A percentile compares a stretch with the other conserved stretches of the same genome.
Conservation (phyloP, 2,113 vertebrate species). For the Dendrocopos noguchii region DNA sequence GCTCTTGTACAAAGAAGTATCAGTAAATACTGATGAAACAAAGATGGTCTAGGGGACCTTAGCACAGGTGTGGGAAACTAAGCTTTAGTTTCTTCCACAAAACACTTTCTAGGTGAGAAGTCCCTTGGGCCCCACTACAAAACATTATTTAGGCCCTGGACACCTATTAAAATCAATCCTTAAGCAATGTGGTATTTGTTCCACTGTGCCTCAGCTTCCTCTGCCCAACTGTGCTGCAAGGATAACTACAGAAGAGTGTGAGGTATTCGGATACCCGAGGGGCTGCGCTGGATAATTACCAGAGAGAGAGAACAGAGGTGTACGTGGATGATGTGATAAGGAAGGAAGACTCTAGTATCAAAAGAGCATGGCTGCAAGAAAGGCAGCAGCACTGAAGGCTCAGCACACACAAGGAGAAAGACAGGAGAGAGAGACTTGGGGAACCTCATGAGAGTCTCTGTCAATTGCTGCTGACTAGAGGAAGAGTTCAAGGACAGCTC, state of each 20-base stretch:
- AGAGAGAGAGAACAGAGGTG: constrained; percentile 39
- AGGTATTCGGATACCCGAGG: constrained; percentile 25
- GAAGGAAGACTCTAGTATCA: not conserved
- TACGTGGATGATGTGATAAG: constrained; percentile 41
- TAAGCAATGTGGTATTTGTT: constrained; percentile 37
- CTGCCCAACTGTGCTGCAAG: constrained; percentile 67
- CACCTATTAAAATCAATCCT: constrained; percentile 63
- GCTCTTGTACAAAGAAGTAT: not conserved
- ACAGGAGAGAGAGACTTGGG: not conserved
- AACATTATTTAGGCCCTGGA: constrained; percentile 53
- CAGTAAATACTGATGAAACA: constrained; percentile 21
- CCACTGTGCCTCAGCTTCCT: constrained; percentile 60
- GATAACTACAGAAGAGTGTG: constrained; percentile 69
- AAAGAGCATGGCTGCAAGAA: not conserved
- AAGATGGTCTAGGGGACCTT: constrained; percentile 5
- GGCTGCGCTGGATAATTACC: constrained; percentile 62
- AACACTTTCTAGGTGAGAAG: constrained; percentile 67
- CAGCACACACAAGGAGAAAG: constrained; percentile 19
- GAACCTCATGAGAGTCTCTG: not conserved
- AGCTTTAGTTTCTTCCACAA: constrained; percentile 36
- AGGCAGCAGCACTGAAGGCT: not conserved
- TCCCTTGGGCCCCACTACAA: constrained; percentile 31
- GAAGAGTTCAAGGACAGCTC: constrained; percentile 31
- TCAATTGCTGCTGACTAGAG: not conserved
- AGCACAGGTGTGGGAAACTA: not conserved